phyloP scores from a whole-genome alignment of 2,113 vertebrate genomes.

The Equus quagga region DNA sequence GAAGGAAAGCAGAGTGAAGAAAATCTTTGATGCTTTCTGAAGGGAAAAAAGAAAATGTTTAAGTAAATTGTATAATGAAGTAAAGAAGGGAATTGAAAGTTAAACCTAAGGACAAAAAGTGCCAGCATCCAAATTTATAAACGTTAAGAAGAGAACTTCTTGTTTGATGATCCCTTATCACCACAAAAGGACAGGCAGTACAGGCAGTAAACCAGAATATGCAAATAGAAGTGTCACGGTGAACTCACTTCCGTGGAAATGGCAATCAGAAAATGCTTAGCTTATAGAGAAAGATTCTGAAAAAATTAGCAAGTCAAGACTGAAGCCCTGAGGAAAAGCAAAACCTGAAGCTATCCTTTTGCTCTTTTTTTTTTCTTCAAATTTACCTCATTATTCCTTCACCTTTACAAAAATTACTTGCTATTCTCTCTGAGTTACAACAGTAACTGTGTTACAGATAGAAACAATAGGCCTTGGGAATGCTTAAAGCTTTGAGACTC shows the following conservation, averaged over 20 bases:
- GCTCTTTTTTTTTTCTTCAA: neutral
- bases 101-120: neutral
- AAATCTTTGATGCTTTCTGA: neutral
- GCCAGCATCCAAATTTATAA: neutral
- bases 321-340: neutral
- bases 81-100: neutral
- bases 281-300: neutral
- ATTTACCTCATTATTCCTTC: neutral
- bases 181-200: neutral
- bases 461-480: neutral
- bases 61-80: neutral
- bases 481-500: neutral
- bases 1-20: neutral
- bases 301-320: neutral
- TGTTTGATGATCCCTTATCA: neutral
- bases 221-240: neutral
- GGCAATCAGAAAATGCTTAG: neutral
- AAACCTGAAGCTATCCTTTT: neutral
- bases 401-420: neutral
- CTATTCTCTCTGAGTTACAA: neutral
- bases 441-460: neutral
- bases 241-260: constrained; percentile 28
- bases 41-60: neutral
- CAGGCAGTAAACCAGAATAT: neutral
- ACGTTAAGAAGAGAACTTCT: neutral